Base-by-base conservation (phyloP, 2,888 invertebrate species). In the Ophion ellenae region DNA sequence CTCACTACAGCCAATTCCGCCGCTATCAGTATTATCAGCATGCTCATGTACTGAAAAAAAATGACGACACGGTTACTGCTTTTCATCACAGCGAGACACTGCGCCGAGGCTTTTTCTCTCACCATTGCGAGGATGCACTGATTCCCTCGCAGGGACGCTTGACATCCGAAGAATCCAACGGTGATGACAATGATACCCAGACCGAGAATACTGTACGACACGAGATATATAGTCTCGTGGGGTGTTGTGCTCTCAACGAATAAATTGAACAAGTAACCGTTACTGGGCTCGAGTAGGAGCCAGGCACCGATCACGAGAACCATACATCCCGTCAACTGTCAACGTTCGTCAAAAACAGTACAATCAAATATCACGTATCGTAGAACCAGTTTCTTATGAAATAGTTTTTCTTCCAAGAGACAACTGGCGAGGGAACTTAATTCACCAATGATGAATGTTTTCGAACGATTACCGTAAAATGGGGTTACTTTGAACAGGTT, bases 111-210 rank as follows among this genome's bases (percentile, higher is more conserved):
- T 53, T 53, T 11, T 76, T 6, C 70, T 77, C 92, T 90, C 84
- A 93, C 93, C 77, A 89, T 89, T 32, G 90, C 91, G 63, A 94
- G 89, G 80, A 93, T 90, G 81, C 93, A 94, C 83, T 92, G 93
- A 91, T 94, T 95, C 86, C 95, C 95, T 83, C 94, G 94, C 69
- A 95, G 93, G 40, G 95, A 95, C 1, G 95, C 95, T 87, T 95
- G 95, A 89, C 96, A 96, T 24, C 96, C 96, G 87, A 95, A 94
- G 92, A 96, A 95, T 53, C 95, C 95, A n/a, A 95, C 95, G 53
- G 95, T 91, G 86, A 95, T 93, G 63, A 95, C 94, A 83, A 95
- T 94, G 53, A 94, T 93, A 32, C 96, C 96, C 67, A 95, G 92
- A 20, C 94, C 95, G 64, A 96, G 94, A 78, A 95, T 92, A 81